Evolutionary conservation across 1,140 invertebrate genomes (phyloP).

Genomic region (Nymphalis io): DNA sequence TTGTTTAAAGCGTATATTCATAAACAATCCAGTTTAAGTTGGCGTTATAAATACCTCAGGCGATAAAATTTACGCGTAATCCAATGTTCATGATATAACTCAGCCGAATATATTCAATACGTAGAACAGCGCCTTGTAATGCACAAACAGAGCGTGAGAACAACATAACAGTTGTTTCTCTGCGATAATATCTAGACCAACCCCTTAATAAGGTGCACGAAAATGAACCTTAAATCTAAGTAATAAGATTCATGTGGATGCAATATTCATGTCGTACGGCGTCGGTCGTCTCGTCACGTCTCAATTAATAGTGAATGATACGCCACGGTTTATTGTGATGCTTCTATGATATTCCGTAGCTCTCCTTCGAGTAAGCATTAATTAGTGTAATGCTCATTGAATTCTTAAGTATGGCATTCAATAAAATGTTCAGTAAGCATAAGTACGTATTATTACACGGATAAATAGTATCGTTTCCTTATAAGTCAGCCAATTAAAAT

Average conservation of each 20-base stretch:
- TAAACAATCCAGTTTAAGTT: neutral
- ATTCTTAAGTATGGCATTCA: slow-evolving; percentile 9
- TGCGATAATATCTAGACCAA: slow-evolving; percentile 46
- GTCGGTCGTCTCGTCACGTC: slow-evolving; percentile 46
- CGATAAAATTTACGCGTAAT: neutral
- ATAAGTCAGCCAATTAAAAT: neutral
- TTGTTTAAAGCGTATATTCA: neutral
- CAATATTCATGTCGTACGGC: slow-evolving; percentile 27
- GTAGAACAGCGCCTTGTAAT: slow-evolving; percentile 24
- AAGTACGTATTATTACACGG: neutral
- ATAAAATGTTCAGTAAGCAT: neutral
- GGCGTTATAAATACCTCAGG: neutral
- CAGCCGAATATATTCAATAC: slow-evolving; percentile 10
- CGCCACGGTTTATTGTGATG: slow-evolving; percentile 40
- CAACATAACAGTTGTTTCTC: slow-evolving; percentile 54
- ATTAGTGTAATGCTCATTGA: slow-evolving; percentile 24
- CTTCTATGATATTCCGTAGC: slow-evolving; percentile 17
- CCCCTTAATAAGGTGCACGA: slow-evolving; percentile 19
- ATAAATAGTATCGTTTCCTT: neutral
- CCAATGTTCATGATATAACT: neutral
- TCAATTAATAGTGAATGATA: slow-evolving; percentile 60
- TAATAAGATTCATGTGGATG: slow-evolving; percentile 37
- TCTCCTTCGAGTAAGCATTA: slow-evolving; percentile 16
- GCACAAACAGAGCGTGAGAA: slow-evolving; percentile 62
- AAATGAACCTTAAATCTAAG: slow-evolving; percentile 40